Evolutionary conservation across 2,888 invertebrate genomes (phyloP).

Genomic region (Villa cingulata): DNA sequence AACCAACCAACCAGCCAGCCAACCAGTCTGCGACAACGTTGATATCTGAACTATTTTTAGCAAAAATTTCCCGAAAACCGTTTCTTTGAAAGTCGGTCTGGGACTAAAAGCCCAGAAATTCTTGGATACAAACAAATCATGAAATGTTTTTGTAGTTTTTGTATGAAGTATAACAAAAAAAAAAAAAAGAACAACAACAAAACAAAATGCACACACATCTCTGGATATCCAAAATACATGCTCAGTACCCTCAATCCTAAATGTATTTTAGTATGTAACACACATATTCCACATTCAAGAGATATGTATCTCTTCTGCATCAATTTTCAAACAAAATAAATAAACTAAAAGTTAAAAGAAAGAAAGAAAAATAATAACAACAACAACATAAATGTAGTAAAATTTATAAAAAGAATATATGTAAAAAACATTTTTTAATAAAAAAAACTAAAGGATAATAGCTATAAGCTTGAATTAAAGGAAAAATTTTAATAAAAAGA

Average conservation of each 20-base stretch:
- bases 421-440: too few relatives aligned
- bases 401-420: too few relatives aligned
- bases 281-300: background rate
- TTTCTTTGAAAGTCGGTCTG: conserved; percentile 16
- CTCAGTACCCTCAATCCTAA: conserved; percentile 1
- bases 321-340: conserved; percentile 1
- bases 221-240: conserved; percentile 5
- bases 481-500: too few relatives aligned
- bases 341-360: too few relatives aligned
- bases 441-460: conserved; percentile 1
- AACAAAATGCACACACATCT: conserved; percentile 4
- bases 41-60: conserved; percentile 11
- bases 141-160: background rate
- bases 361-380: too few relatives aligned
- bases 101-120: conserved; percentile 16
- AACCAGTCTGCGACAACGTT: conserved; percentile 9
- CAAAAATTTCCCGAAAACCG: conserved; percentile 14
- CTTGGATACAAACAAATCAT: conserved; percentile 10
- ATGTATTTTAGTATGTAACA: background rate
- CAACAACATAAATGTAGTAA: too few relatives aligned
- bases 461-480: background rate
- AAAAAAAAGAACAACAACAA: too few relatives aligned
- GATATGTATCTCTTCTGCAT: conserved; percentile 7
- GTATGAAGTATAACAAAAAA: background rate
- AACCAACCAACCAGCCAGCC: conserved; percentile 5